Evolutionary conservation across 2,888 invertebrate genomes (phyloP), one percentile per base, ranked within the genome.

Genomic region (Matsumyia berberina): DNA sequence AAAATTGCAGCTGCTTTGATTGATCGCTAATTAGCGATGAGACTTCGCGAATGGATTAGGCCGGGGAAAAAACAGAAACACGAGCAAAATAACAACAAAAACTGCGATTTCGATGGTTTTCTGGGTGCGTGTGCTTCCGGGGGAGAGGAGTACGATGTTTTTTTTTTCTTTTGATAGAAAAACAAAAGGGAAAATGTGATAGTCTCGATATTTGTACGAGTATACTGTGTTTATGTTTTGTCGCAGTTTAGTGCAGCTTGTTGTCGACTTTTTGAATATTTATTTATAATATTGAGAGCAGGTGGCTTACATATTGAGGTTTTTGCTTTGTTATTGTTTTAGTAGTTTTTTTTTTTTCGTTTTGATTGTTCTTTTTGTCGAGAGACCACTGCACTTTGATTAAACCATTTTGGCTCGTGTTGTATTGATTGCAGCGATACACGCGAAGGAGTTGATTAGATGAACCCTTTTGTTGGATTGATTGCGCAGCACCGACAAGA

Each of bases 241-340:
- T 39, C 55, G 49, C n/a, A n/a, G n/a, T n/a, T n/a, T n/a, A n/a
- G n/a, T n/a, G n/a, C n/a, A n/a, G n/a, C 46, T 72, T 53, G 39
- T 39, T 44, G 66, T 76, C 39, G 66, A 42, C 58, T 67, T 58
- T 9, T 51, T 44, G 17, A 66, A 42, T 49, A 19, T 33, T 19
- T 31, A 24, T 24, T 73, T 12, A 17, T 39, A 35, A 57, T 60
- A 66, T 81, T 44, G 64, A 81, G 69, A 81, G 69, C 76, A 70
- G 70, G 70, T 66, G 70, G 46, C 66, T 77, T 72, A 82, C 77
- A 82, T 82, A 33, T 66, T 82, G 58, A 73, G 57, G 58, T 53
- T 51, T 33, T 72, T 37, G 17, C n/a, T 2, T 37, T 29, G 51
- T 31, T 60, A 24, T 42, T 35, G n/a, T 19, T 8, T 55, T 35